Percentiles rank a stretch among this genome's conserved stretches.
Evolutionary conservation across 2,797 vertebrate genomes (phyloP).

Genomic region (Fringilla coelebs): DNA sequence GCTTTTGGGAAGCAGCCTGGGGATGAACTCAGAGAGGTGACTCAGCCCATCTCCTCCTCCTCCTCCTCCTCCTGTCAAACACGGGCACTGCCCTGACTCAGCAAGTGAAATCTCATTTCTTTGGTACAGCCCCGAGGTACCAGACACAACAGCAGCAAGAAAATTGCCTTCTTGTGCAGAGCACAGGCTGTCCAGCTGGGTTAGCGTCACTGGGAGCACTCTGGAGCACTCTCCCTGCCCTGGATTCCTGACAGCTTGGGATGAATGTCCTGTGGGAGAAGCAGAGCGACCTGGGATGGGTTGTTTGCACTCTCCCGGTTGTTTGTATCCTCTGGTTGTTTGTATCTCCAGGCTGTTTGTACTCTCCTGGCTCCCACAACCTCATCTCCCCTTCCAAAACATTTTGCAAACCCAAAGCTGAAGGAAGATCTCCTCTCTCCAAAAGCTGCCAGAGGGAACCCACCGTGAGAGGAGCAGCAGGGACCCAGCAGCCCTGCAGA

Average conservation of each 20-base stretch:
- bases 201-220: background rate
- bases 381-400: background rate
- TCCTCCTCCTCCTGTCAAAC: background rate
- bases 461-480: background rate
- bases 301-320: background rate
- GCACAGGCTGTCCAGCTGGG: background rate
- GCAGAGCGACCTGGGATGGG: background rate
- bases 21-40: background rate
- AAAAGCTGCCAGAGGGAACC: background rate
- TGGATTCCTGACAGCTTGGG: background rate
- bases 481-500: background rate
- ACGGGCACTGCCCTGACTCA: background rate
- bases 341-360: background rate
- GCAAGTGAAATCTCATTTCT: background rate
- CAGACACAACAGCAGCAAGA: background rate
- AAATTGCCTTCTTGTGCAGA: background rate
- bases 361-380: background rate
- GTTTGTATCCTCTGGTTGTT: background rate
- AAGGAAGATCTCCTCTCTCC: background rate
- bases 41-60: background rate
- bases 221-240: background rate
- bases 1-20: background rate
- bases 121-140: background rate
- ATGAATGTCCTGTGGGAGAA: rapidly evolving
- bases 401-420: background rate